Evolutionary conservation across 1,140 invertebrate species (phyloP), one percentile per base, ranked within the genome.

Genomic region (Cotesia vestalis): DNA sequence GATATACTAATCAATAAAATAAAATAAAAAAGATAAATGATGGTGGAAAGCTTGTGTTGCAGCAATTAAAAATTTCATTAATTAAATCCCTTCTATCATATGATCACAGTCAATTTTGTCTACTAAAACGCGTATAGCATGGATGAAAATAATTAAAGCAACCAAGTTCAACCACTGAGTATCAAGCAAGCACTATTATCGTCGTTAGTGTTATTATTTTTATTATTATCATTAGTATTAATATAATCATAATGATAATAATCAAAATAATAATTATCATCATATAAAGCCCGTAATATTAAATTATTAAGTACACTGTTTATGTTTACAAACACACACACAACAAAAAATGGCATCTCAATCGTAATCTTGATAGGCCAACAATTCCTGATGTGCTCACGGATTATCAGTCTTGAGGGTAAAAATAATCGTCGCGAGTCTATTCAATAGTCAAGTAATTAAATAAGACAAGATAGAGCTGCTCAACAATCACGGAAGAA

Each of bases 81-180:
- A 53, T 53, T 64, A 46, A 67, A 59, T 73, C 66, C 60, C 40
- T 59, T 63, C 51, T 73, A 73, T 80, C 73, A 69, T 78, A 79
- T 80, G 75, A 82, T 82, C 80, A 82, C 80, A 82, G 80, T 80
- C 78, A 80, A 81, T 81, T 81, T 80, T 76, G 75, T 66, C 75
- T 72, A 76, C 74, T 75, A 75, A 76, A 77, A 76, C 76, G 78
- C 77, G 78, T 78, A 71, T 74, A 75, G 77, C 62, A 66, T 57
- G n/a, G 60, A 67, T 66, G 40, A 6, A 51, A 57, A 59, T 14
- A 60, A 69, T 27, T 38, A 34, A 34, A 38, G 35, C 34, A 64
- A 64, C n/a, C 62, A 64, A 40, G 38, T 64, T 36, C 35, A 20
- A 12, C 59, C 17, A 27, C 27, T 34, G 59, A 61, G 20, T 27